Evolutionary conservation across 2,113 vertebrate genomes (phyloP), one percentile per base, ranked within the genome.

Genomic region (Cheilinus undulatus): DNA sequence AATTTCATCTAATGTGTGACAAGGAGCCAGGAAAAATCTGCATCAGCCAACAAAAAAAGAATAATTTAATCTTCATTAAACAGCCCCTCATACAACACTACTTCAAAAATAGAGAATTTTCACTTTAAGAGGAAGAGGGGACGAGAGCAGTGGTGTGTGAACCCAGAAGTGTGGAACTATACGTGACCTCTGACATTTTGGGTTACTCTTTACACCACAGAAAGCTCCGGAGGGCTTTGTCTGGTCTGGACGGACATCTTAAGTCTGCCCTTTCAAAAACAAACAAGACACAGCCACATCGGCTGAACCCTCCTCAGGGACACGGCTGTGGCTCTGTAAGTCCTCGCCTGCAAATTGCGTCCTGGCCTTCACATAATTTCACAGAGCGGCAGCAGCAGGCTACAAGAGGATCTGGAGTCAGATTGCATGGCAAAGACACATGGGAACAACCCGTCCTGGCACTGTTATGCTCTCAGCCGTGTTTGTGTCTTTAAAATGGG

Each of bases 401-500:
- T 53, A 5, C 14, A 65, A 78, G 62, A 38, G 17, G 66, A 49
- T 69, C 63, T 42, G 17, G 42, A 56, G 53, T 66, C 46, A 34
- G 56, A 63, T 3, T 43, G 34, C 32, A 3, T 4, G 20, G 72
- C 56, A 57, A 22, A 45, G 42, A 20, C 70, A 48, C 30, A 60
- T 9, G 30, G 61, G 58, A 66, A 65, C 22, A 11, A 10, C 27
- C 24, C 17, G 23, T 62, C 30, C 32, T 19, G 3, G 8, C 27
- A 36, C 23, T 46, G 49, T 24, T 58, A 54, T 67, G 79, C 60
- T n/a, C 56, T 65, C 4, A 69, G 61, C 65, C 24, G 45, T 45
- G 26, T 60, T 30, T 43, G 58, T 49, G 12, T 40, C 23, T 3
- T 17, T 19, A 32, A 32, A 23, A 54, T n/a, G 53, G 70, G 59